A percentile compares a stretch with the other conserved stretches of the same genome.
phyloP scores from a whole-genome alignment of 2,888 invertebrate species.

The Cheilosia soror region DNA sequence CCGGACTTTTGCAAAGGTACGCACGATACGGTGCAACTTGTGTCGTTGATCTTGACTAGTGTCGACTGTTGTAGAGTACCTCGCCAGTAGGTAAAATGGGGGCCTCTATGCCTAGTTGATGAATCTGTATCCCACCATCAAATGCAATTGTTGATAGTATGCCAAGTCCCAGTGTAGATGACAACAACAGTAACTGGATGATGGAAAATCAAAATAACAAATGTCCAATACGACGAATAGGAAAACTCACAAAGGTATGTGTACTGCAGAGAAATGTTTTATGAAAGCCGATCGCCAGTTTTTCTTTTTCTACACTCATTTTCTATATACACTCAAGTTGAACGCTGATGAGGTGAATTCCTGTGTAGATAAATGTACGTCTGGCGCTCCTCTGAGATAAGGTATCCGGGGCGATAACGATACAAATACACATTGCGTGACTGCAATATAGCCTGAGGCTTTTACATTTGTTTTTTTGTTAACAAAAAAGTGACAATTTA shows the following conservation, averaged over 20 bases:
- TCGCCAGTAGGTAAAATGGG: not conserved
- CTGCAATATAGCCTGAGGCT: constrained; percentile 11
- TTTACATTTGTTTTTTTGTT: not conserved
- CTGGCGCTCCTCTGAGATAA: constrained; percentile 31
- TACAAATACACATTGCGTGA: constrained; percentile 49
- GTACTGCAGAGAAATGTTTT: constrained; percentile 24
- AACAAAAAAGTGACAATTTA: constrained; percentile 31
- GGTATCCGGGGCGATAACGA: constrained; percentile 33
- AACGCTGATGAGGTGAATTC: constrained; percentile 42
- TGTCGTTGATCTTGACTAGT: constrained; percentile 54
- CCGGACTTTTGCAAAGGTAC: too few species aligned
- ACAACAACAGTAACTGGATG: constrained; percentile 37
- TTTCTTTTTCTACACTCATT: not conserved
- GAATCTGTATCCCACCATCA: constrained; percentile 36
- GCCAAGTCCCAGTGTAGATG: constrained; percentile 27
- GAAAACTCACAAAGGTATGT: constrained; percentile 15
- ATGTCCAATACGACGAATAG: constrained; percentile 24
- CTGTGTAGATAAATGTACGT: constrained; percentile 34
- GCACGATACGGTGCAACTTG: constrained; percentile 37
- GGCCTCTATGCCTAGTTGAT: constrained; percentile 18
- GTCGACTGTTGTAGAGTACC: constrained; percentile 15
- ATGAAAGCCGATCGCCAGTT: constrained; percentile 33
- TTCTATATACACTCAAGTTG: not conserved
- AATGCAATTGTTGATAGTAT: constrained; percentile 41
- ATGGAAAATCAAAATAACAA: constrained; percentile 57